Evolutionary conservation across 92 coral and sea anemone species (phyloP).

Genomic region (Porites evermanni): DNA sequence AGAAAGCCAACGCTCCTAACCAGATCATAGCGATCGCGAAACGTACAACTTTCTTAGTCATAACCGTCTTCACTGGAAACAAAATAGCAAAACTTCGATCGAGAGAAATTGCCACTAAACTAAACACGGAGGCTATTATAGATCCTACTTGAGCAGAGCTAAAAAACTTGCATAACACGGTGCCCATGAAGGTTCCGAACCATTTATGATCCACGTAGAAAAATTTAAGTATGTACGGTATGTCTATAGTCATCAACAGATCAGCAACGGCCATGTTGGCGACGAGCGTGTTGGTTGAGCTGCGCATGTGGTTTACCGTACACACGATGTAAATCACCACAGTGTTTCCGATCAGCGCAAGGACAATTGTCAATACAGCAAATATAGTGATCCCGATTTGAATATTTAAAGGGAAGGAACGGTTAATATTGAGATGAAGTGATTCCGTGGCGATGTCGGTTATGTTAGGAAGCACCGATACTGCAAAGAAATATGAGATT

Average conservation of each 20-base stretch:
- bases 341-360: constrained; percentile 66
- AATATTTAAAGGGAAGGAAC: constrained; percentile 42
- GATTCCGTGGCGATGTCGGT: constrained; percentile 1
- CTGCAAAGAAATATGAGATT: constrained; percentile 12
- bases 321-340: constrained; percentile 73
- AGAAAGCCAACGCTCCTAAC: constrained; percentile 62
- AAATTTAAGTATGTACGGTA: constrained; percentile 78
- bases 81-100: constrained; percentile 72
- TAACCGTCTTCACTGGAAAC: constrained; percentile 66
- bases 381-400: constrained; percentile 64
- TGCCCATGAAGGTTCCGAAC: constrained; percentile 79
- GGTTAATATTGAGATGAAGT: no score
- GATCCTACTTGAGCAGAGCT: constrained; percentile 80
- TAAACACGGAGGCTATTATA: constrained; percentile 67
- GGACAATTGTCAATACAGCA: constrained; percentile 49
- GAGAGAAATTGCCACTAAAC: constrained; percentile 72
- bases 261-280: constrained; percentile 85
- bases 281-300: constrained; percentile 73
- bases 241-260: constrained; percentile 70
- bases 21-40: constrained; percentile 52
- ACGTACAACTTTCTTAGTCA: constrained; percentile 61
- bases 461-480: not conserved
- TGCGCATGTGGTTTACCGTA: constrained; percentile 73
- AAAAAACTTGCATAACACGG: constrained; percentile 62
- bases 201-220: constrained; percentile 45